Evolutionary conservation across 2,113 vertebrate species (phyloP).

Genomic region (Saccopteryx bilineata): DNA sequence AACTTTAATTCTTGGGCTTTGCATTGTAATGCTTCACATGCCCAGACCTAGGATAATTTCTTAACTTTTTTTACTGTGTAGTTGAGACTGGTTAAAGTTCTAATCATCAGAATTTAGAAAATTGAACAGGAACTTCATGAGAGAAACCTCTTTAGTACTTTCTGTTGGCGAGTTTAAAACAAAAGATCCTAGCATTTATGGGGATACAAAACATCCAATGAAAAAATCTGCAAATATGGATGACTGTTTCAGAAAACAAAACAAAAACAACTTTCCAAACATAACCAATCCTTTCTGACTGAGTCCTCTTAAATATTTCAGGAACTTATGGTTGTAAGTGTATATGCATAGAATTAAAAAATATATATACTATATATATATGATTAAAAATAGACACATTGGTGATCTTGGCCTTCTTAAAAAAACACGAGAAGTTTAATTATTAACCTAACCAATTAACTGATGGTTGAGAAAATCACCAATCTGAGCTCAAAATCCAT

Average conservation of each 20-base stretch:
- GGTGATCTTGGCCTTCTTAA: background rate
- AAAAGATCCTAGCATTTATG: background rate
- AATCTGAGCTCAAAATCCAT: background rate
- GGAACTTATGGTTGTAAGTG: background rate
- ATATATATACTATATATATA: background rate
- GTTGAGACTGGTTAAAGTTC: background rate
- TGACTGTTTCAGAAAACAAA: background rate
- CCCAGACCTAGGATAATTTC: background rate
- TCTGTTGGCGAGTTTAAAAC: background rate
- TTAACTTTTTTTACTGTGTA: background rate
- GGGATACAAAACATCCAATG: background rate
- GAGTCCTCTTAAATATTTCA: background rate
- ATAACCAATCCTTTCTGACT: background rate
- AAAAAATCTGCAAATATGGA: background rate
- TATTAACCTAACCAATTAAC: background rate
- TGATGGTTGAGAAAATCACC: background rate
- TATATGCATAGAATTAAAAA: conserved; percentile 5
- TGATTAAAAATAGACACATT: background rate
- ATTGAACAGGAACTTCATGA: background rate
- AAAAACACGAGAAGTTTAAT: background rate
- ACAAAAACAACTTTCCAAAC: background rate
- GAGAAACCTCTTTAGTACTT: background rate
- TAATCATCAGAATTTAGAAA: background rate
- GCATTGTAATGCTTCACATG: conserved; percentile 57
- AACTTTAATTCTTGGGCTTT: conserved; percentile 72